Conservation (phyloP, 2,888 invertebrate genomes). For the Lypha dubia region DNA sequence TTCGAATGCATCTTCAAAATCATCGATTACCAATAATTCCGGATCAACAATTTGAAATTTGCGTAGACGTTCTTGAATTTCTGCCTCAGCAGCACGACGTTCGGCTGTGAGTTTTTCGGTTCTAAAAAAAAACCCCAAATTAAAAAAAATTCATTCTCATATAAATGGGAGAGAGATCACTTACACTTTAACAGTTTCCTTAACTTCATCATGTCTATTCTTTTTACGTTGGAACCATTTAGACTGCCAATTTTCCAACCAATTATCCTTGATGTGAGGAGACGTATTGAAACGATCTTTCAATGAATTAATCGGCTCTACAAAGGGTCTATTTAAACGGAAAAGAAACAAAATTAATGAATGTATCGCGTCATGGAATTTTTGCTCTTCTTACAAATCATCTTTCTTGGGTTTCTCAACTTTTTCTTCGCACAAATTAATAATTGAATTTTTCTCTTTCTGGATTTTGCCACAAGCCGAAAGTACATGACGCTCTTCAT, state of each 20-base stretch:
- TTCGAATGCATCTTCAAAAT: constrained; percentile 84
- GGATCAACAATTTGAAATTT: constrained; percentile 78
- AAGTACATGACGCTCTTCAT: constrained; percentile 75
- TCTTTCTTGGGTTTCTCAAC: constrained; percentile 13
- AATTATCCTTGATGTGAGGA: constrained; percentile 84
- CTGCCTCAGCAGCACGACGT: constrained; percentile 84
- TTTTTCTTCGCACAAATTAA: constrained; percentile 49
- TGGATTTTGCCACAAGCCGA: constrained; percentile 75
- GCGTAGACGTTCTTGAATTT: constrained; percentile 83
- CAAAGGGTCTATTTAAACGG: constrained; percentile 76
- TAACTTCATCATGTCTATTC: constrained; percentile 83
- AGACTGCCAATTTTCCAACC: constrained; percentile 84
- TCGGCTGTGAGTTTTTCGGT: constrained; percentile 75
- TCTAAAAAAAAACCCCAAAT: constrained; percentile 71
- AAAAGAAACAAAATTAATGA: constrained; percentile 73
- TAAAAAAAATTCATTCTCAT: neutral
- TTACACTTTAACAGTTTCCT: constrained; percentile 84
- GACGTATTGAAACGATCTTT: constrained; percentile 85
- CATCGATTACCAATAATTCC: constrained; percentile 83
- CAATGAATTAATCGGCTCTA: constrained; percentile 85
- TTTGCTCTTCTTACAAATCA: constrained; percentile 49
- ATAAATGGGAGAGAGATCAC: constrained; percentile 75
- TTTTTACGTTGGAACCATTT: constrained; percentile 84
- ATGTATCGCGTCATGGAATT: neutral
- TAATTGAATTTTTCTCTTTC: constrained; percentile 53